These are phyloP conservation scores for Heliothis subflexa DNA, from an alignment of 1,140 invertebrate genomes.

Conservation along the genomic window DNA sequence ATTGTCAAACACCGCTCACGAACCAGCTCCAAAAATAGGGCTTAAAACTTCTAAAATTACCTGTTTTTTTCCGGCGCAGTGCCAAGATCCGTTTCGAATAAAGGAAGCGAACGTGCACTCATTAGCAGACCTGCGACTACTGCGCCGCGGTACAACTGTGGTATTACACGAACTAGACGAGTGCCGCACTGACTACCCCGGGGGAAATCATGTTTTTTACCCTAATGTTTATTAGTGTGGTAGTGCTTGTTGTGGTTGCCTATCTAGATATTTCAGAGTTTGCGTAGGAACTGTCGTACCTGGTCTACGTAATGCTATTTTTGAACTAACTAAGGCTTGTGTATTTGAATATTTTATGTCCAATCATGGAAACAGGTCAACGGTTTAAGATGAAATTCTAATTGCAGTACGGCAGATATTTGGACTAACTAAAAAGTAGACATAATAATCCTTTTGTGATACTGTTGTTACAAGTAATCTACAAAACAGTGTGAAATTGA, in stretches of 20 bases:
- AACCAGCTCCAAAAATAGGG: too few relatives aligned
- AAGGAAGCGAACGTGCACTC: conserved; percentile 27
- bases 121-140: conserved; percentile 4
- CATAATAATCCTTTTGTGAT: too few relatives aligned
- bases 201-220: conserved; percentile 29
- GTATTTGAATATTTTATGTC: too few relatives aligned
- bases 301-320: too few relatives aligned
- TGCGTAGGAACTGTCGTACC: background rate
- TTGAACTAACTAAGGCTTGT: too few relatives aligned
- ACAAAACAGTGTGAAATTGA: too few relatives aligned
- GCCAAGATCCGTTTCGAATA: conserved; percentile 26
- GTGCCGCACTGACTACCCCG: background rate
- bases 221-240: conserved; percentile 22
- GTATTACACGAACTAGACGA: conserved; percentile 6
- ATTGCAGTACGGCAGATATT: too few relatives aligned
- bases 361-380: too few relatives aligned
- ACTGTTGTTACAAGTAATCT: too few relatives aligned
- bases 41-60: background rate
- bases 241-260: background rate
- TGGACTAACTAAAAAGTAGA: too few relatives aligned
- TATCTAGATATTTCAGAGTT: background rate
- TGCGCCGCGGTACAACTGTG: background rate
- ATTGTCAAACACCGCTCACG: too few relatives aligned
- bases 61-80: conserved; percentile 5
- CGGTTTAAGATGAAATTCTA: too few relatives aligned